Conservation (phyloP, 2,113 vertebrate species). For the Sinocyclocheilus anshuiensis region DNA sequence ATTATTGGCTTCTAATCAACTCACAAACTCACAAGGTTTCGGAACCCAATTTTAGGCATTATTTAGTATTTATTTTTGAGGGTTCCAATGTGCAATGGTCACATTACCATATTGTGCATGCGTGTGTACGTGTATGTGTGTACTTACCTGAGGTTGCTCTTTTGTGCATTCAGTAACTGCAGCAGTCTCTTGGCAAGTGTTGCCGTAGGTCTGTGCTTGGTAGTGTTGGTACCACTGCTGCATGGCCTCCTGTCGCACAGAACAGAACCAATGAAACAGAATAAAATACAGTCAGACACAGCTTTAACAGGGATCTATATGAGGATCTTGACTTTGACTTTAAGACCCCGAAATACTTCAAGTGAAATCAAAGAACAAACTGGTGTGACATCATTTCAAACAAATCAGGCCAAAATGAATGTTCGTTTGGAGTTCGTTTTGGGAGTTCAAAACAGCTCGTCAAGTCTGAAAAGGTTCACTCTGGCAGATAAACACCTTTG, state of each 20-base stretch:
- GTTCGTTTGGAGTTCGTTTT: background rate
- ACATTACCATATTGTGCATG: background rate
- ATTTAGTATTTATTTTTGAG: background rate
- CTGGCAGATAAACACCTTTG: too few relatives aligned
- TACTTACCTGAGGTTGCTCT: constrained; percentile 77
- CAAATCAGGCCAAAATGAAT: background rate
- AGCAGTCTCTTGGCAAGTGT: constrained; percentile 65
- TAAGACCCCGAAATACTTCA: background rate
- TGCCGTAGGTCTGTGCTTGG: constrained; percentile 75
- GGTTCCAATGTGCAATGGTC: background rate
- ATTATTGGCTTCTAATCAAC: background rate
- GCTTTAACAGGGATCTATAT: background rate
- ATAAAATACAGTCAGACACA: background rate
- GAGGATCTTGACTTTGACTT: background rate
- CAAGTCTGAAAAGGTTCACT: too few relatives aligned
- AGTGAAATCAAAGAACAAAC: background rate
- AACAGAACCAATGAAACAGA: constrained; percentile 11
- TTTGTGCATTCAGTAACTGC: constrained; percentile 71
- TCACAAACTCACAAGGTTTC: background rate
- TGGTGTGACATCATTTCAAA: background rate
- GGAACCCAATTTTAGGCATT: background rate
- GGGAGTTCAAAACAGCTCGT: background rate
- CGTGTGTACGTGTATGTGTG: background rate
- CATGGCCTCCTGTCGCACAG: constrained; percentile 73
- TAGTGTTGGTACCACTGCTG: constrained; percentile 85